Conservation (phyloP, 2,888 invertebrate genomes). For the Apodemia zela region DNA sequence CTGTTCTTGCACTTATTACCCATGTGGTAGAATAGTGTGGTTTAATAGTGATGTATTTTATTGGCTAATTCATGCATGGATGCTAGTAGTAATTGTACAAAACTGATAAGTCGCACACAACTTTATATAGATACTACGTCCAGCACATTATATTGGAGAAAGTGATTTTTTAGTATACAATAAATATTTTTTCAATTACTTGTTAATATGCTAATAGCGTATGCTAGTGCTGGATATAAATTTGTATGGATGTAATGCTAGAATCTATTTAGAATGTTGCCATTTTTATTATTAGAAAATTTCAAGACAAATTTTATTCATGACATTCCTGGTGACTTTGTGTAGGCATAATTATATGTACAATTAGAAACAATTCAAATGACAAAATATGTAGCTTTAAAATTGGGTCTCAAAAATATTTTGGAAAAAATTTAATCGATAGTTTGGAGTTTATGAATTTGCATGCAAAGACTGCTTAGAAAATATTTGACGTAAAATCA, state of each 20-base stretch:
- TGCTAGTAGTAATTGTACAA: background rate
- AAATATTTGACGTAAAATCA: background rate
- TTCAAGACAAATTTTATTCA: conserved; percentile 32
- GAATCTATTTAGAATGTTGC: conserved; percentile 2
- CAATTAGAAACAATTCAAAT: background rate
- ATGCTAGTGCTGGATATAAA: background rate
- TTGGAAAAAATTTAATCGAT: conserved; percentile 8
- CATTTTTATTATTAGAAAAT: conserved; percentile 19
- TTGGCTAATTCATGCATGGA: background rate
- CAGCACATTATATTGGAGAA: background rate
- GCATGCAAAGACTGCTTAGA: conserved; percentile 13
- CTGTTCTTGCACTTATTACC: background rate
- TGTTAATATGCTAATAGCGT: background rate
- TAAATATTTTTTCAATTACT: background rate
- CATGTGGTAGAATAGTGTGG: background rate
- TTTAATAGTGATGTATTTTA: background rate
- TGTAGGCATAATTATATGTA: conserved; percentile 13
- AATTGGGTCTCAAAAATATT: conserved; percentile 40
- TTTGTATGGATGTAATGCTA: conserved; percentile 5
- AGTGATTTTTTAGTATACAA: too few species aligned
- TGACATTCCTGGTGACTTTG: conserved; percentile 46
- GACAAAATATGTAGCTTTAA: conserved; percentile 38
- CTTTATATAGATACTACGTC: background rate
- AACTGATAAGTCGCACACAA: background rate
- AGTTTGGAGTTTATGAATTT: conserved; percentile 8